phyloP scores from a whole-genome alignment of 2,797 vertebrate species.

The Pteropus rufus region DNA sequence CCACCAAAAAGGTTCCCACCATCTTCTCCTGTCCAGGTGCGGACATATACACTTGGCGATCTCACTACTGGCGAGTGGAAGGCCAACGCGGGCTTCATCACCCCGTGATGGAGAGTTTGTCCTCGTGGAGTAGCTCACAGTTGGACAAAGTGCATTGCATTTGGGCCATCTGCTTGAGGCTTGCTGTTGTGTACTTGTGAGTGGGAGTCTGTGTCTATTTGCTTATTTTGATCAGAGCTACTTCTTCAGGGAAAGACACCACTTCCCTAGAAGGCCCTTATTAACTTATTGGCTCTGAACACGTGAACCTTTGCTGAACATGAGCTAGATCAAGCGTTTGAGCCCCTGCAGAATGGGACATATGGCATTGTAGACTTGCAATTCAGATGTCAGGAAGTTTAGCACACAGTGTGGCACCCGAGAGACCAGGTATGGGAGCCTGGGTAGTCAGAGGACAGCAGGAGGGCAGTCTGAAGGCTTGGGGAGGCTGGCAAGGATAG shows the following conservation, averaged over 20 bases:
- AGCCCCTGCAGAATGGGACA: too few species aligned
- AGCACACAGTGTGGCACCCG: not conserved
- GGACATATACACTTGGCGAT: fast-evolving
- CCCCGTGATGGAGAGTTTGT: not conserved
- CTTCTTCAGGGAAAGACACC: not conserved
- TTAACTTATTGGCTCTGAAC: not conserved
- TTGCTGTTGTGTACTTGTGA: not conserved
- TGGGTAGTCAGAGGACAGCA: not conserved
- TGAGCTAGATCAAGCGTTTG: not conserved
- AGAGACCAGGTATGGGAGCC: not conserved
- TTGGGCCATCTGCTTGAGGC: not conserved
- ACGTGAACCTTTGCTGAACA: not conserved
- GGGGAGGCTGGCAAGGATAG: not conserved
- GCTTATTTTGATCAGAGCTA: not conserved
- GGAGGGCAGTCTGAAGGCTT: not conserved
- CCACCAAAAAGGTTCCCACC: slow-evolving; percentile 74
- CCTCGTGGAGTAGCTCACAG: not conserved
- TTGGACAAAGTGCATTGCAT: not conserved
- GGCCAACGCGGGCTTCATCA: fast-evolving
- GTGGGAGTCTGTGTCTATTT: not conserved
- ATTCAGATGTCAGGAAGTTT: not conserved
- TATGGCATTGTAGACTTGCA: not conserved
- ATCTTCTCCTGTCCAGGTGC: not conserved
- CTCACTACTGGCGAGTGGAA: fast-evolving
- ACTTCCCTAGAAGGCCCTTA: not conserved